These are phyloP conservation scores for Eubucco bourcierii DNA, from an alignment of 2,113 vertebrate genomes.

Conservation along the genomic window DNA sequence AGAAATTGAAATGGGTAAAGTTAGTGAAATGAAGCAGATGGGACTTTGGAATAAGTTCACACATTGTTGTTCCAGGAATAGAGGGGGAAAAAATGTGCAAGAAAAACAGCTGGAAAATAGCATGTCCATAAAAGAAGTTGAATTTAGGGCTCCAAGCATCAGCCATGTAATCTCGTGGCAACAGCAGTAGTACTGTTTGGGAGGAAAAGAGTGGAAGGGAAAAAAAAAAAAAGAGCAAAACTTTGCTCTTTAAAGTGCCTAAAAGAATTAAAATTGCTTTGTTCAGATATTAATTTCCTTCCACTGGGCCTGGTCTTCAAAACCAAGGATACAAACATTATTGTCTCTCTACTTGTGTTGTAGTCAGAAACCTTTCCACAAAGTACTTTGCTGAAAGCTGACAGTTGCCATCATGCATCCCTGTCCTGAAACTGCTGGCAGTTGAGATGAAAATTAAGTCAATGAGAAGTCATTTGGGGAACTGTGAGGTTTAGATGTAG, in stretches of 20 bases:
- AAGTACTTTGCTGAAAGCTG: background rate
- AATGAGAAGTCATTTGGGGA: background rate
- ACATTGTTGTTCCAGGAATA: background rate
- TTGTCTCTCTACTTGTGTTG: background rate
- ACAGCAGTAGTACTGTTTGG: background rate
- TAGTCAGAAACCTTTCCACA: background rate
- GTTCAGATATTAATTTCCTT: background rate
- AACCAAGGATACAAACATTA: background rate
- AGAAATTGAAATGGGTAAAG: background rate
- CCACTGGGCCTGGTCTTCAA: background rate
- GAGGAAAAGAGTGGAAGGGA: background rate
- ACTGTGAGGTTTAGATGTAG: background rate
- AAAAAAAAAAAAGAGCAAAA: background rate
- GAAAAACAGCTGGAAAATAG: background rate
- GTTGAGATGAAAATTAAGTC: background rate
- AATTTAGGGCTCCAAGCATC: background rate
- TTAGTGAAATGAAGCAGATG: background rate
- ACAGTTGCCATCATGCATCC: background rate
- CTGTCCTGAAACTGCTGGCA: background rate
- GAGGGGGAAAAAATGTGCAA: background rate
- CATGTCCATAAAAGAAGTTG: background rate
- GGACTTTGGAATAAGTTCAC: background rate
- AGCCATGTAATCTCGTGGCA: background rate
- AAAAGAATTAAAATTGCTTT: background rate
- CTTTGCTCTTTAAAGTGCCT: background rate